Conservation (phyloP, 2,888 invertebrate species). For the Agrochola lychnidis region DNA sequence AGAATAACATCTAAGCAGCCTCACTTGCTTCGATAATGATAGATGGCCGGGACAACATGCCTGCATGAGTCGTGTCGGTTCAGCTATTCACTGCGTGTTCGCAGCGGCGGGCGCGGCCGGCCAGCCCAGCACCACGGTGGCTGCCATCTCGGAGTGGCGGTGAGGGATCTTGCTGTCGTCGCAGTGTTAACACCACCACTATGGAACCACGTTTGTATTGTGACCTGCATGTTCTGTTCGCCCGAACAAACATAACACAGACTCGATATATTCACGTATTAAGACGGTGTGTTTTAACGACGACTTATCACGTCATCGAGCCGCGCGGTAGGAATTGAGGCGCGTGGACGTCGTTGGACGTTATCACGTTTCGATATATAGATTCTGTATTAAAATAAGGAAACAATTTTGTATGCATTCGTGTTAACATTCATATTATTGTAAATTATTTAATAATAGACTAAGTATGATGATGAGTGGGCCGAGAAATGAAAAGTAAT, state of each 20-base stretch:
- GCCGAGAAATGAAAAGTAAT: conserved; percentile 71
- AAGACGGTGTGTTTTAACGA: conserved; percentile 70
- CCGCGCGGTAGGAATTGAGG: conserved; percentile 70
- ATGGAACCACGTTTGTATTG: conserved; percentile 61
- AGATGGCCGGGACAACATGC: conserved; percentile 1
- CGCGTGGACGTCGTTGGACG: conserved; percentile 67
- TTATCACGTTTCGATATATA: conserved; percentile 62
- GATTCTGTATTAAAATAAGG: conserved; percentile 69
- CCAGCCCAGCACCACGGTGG: conserved; percentile 91
- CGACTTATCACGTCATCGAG: conserved; percentile 64
- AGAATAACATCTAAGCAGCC: not conserved
- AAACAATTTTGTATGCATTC: conserved; percentile 84
- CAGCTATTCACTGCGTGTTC: conserved; percentile 45
- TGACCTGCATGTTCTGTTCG: conserved; percentile 64
- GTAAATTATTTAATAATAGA: conserved; percentile 87
- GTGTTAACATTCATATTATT: conserved; percentile 84
- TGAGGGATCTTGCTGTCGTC: conserved; percentile 85
- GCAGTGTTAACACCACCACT: conserved; percentile 58
- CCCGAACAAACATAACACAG: conserved; percentile 61
- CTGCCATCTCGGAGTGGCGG: conserved; percentile 91
- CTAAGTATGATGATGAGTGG: conserved; percentile 76
- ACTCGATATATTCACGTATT: conserved; percentile 71
- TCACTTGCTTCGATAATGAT: conserved; percentile 2
- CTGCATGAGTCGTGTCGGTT: conserved; percentile 1
- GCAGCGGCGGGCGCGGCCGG: conserved; percentile 84